Evolutionary conservation across 1,140 invertebrate genomes (phyloP).

Genomic region (Papilio dardanus): DNA sequence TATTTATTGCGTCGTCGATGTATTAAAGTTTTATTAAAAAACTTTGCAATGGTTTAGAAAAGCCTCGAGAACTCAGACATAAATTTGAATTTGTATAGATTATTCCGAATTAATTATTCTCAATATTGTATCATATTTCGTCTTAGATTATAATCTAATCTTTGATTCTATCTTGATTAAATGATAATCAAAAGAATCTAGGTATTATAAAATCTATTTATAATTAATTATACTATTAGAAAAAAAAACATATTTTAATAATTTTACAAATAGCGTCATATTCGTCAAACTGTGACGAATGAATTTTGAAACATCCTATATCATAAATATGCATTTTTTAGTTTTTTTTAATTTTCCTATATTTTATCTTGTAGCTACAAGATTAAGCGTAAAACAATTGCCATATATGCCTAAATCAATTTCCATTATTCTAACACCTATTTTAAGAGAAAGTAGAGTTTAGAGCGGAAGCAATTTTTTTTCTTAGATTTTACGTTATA

Average conservation of each 20-base stretch:
- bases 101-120: neutral
- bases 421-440: too few relatives aligned
- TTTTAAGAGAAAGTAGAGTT: too few relatives aligned
- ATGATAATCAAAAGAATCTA: neutral
- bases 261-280: neutral
- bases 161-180: neutral
- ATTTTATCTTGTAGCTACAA: too few relatives aligned
- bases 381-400: neutral
- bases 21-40: too few relatives aligned
- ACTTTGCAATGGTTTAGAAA: neutral
- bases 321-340: neutral
- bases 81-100: slow-evolving; percentile 5
- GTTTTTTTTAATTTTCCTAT: too few relatives aligned
- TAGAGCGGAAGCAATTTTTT: too few relatives aligned
- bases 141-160: neutral
- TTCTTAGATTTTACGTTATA: too few relatives aligned
- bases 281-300: neutral
- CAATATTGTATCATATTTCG: neutral
- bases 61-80: neutral
- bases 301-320: neutral
- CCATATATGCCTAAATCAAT: neutral
- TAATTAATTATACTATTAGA: neutral
- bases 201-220: neutral
- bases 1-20: too few relatives aligned
- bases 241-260: neutral